These are phyloP conservation scores for Halichoerus grypus DNA, from an alignment of 2,113 vertebrate species.

Conservation along the genomic window DNA sequence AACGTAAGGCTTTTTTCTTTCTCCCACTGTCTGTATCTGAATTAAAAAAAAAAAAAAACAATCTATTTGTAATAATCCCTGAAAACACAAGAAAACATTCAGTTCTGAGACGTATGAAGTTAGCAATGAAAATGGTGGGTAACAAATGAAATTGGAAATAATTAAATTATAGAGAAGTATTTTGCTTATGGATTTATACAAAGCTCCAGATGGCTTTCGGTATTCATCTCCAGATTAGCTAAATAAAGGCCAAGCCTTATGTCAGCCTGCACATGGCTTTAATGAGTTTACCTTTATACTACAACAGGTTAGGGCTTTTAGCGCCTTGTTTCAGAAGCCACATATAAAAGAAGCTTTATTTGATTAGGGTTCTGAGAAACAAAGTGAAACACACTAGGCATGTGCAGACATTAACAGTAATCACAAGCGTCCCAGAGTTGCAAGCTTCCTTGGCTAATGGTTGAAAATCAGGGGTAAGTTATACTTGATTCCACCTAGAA, in stretches of 20 bases:
- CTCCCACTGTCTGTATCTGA: constrained; percentile 57
- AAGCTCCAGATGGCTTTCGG: constrained; percentile 90
- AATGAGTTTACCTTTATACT: constrained; percentile 71
- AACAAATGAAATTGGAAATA: constrained; percentile 79
- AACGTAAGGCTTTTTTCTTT: constrained; percentile 82
- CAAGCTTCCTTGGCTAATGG: not conserved
- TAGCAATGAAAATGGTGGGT: constrained; percentile 77
- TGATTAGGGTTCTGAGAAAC: constrained; percentile 57
- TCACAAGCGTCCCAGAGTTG: not conserved
- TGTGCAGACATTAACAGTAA: constrained; percentile 5
- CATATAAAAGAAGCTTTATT: constrained; percentile 58
- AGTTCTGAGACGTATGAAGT: constrained; percentile 67
- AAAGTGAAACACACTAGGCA: not conserved
- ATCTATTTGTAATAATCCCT: constrained; percentile 66
- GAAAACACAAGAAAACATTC: constrained; percentile 55
- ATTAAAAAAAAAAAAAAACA: constrained; percentile 38
- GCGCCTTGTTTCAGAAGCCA: constrained; percentile 45
- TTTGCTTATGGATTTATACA: constrained; percentile 57
- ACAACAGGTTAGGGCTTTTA: constrained; percentile 69
- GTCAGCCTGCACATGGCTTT: constrained; percentile 75
- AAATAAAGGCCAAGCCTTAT: constrained; percentile 88
- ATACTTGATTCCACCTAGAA: constrained; percentile 5
- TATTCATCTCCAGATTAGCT: constrained; percentile 90
- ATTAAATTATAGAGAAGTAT: constrained; percentile 73
- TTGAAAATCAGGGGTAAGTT: constrained; percentile 57